A percentile compares a stretch with the other conserved stretches of the same genome.
Evolutionary conservation across 2,113 vertebrate genomes (phyloP).

Genomic region (Zosterops japonicus): DNA sequence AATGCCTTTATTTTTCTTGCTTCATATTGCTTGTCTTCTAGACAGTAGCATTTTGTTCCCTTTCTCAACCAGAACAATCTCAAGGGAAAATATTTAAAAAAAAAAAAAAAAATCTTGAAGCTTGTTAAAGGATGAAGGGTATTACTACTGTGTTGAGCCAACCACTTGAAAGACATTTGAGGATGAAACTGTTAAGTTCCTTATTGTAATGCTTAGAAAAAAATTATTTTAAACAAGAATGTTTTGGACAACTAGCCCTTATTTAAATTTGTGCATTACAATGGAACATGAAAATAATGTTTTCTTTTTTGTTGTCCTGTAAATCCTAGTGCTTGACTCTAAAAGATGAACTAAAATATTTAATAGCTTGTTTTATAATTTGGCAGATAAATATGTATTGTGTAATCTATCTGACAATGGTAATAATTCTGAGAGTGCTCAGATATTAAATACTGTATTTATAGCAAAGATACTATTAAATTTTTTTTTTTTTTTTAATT

Average conservation of each 20-base stretch:
- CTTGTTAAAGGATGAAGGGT: not conserved
- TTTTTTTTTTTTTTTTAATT: not conserved
- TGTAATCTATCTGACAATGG: not conserved
- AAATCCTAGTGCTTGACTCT: not conserved
- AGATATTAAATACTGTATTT: not conserved
- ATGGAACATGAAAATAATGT: not conserved
- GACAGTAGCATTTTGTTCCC: not conserved
- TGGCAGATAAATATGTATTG: not conserved
- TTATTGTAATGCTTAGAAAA: not conserved
- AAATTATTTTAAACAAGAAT: not conserved
- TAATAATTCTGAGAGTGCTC: not conserved
- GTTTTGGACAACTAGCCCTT: not conserved
- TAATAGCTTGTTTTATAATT: not conserved
- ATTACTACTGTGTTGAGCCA: not conserved
- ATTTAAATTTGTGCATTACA: not conserved
- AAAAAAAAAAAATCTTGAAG: not conserved
- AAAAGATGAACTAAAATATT: not conserved
- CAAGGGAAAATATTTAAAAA: not conserved
- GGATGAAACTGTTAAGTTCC: not conserved
- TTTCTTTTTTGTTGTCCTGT: not conserved
- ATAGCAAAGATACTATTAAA: not conserved
- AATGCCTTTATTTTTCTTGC: not conserved
- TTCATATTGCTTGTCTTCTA: not conserved
- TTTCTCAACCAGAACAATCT: not conserved
- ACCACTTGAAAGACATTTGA: not conserved